Evolutionary conservation across 2,797 vertebrate genomes (phyloP), one percentile per base, ranked within the genome.

Genomic region (Pipistrellus nathusii): DNA sequence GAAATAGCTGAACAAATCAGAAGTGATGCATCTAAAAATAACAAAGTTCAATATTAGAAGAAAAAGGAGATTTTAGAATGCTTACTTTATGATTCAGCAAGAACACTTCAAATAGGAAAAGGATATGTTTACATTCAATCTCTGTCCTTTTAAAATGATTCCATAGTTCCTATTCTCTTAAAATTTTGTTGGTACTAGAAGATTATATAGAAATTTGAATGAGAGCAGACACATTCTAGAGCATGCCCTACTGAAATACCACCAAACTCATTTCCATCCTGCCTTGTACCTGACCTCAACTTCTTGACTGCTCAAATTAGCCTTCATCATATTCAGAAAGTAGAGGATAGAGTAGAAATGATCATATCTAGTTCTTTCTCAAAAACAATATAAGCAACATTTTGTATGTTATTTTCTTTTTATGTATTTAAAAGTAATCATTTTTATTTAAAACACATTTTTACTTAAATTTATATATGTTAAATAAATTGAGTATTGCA

Each of bases 401-500:
- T 93, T 81, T 23, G 8, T 51, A 66, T 71, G 27, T 38, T 35
- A 62, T 82, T 92, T 68, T 35, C 25, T 90, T 77, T 9, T 21
- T 76, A 17, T 44, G 27, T 84, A 80, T 68, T n/a, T 95, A 6
- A 91, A 89, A 62, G 12, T 14, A 62, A 14, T 62, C 59, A 62
- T 62, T 62, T 62, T 62, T 14, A 62, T 62, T 62, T 62, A 84
- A 95, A 88, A 8, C 6, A 57, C 5, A 80, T 44, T 57, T 21
- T 30, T 41, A 62, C 48, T 55, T 62, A 86, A 51, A 83, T 3
- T 1, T 68, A 21, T 57, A 2, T 68, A 1, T 76, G n/a, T 77
- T 88, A 91, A 90, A 44, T 84, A 95, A 82, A 44, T 69, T 14
- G 35, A 88, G 1, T 64, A 82, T 10, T 90, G 23, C 57, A 81